Conservation (phyloP, 2,113 vertebrate genomes). For the Sprattus sprattus region DNA sequence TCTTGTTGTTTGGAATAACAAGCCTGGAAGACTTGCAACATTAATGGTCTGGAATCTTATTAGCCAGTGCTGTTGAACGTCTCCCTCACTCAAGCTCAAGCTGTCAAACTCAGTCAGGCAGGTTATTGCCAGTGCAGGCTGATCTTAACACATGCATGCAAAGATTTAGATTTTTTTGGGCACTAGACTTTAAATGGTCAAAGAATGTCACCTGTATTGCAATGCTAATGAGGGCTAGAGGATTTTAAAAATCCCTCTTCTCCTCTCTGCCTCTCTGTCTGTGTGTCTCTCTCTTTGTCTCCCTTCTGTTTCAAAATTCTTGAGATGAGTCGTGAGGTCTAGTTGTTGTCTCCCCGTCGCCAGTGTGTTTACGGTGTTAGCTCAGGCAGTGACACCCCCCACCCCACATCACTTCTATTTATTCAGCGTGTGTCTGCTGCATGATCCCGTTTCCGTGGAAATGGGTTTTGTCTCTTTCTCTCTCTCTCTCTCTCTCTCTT, state of each 20-base stretch:
- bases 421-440: slow-evolving; percentile 52
- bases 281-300: background rate
- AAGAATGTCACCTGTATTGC: background rate
- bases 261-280: background rate
- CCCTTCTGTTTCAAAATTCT: background rate
- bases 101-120: background rate
- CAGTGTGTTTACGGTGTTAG: slow-evolving; percentile 1
- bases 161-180: background rate
- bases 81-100: background rate
- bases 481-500: slow-evolving; percentile 1
- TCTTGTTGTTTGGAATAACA: slow-evolving; percentile 43
- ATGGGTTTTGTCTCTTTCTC: slow-evolving; percentile 18
- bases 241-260: background rate
- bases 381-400: background rate
- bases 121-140: background rate
- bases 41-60: slow-evolving; percentile 58
- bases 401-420: slow-evolving; percentile 43
- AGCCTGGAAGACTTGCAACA: slow-evolving; percentile 36
- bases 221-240: background rate
- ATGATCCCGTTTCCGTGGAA: slow-evolving; percentile 50
- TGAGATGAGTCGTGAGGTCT: background rate
- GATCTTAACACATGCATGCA: background rate
- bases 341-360: background rate
- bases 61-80: slow-evolving; percentile 39
- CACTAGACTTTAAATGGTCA: background rate